Evolutionary conservation across 2,113 vertebrate genomes (phyloP).

Genomic region (Elephantulus edwardii): DNA sequence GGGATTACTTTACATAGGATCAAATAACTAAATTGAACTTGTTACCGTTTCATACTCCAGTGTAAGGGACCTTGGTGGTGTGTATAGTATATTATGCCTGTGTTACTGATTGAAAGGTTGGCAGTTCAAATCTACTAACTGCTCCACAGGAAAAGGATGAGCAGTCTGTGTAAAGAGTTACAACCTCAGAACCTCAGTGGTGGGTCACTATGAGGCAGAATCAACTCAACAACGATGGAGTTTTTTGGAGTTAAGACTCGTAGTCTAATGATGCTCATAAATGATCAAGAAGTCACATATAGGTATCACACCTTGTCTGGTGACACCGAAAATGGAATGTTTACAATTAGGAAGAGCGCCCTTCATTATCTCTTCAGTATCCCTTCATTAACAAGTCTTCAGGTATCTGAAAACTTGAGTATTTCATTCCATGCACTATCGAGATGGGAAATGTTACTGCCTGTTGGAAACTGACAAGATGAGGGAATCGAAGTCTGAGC

Average conservation of each 20-base stretch:
- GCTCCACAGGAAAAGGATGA: no score
- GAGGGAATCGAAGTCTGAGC: background rate
- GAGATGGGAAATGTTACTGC: constrained; percentile 17
- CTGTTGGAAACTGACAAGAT: constrained; percentile 45
- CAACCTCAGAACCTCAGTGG: no score
- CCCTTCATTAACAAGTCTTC: constrained; percentile 16
- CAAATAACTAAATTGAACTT: background rate
- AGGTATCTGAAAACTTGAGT: constrained; percentile 41
- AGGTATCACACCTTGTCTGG: constrained; percentile 40
- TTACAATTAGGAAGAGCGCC: constrained; percentile 38
- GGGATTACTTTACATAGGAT: background rate
- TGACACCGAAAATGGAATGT: background rate
- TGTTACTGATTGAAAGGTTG: no score
- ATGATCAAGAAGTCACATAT: constrained; percentile 1
- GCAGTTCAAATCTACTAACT: no score
- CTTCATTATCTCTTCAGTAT: no score
- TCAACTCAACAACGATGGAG: no score
- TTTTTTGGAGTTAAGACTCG: no score
- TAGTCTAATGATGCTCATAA: constrained; percentile 31
- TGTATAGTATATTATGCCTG: no score
- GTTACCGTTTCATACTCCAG: background rate
- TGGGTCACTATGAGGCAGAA: no score
- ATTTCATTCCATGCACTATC: background rate
- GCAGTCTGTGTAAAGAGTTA: no score
- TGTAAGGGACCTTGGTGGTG: no score